Percentiles rank a stretch among this genome's conserved stretches.
Evolutionary conservation across 2,113 vertebrate species (phyloP).

Genomic region (Recurvirostra avosetta): DNA sequence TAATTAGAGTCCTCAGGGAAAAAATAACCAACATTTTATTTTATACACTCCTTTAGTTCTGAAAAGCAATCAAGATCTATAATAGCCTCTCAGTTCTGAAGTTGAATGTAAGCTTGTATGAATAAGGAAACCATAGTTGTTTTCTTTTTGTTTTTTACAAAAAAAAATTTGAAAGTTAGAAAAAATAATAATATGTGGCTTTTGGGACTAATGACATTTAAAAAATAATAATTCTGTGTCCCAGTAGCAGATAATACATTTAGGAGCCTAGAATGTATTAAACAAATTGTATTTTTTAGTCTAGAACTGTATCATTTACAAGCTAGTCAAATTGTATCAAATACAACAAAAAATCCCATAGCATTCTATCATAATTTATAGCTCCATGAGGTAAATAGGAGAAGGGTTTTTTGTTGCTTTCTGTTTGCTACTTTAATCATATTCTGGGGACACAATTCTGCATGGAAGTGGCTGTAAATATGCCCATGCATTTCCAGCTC

Average conservation of each 20-base stretch:
- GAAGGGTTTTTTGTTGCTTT: neutral
- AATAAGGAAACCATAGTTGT: neutral
- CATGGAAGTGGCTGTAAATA: neutral
- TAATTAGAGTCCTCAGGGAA: constrained; percentile 32
- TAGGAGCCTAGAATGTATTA: neutral
- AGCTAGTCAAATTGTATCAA: constrained; percentile 5
- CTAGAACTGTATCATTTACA: neutral
- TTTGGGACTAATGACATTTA: neutral
- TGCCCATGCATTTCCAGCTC: neutral
- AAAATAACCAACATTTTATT: constrained; percentile 29
- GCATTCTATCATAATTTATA: constrained; percentile 11
- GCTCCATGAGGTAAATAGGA: neutral
- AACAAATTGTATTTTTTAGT: neutral
- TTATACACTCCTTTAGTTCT: constrained; percentile 16
- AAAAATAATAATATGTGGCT: neutral
- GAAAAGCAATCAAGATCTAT: constrained; percentile 29
- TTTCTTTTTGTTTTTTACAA: neutral
- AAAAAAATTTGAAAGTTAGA: neutral
- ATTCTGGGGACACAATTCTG: neutral
- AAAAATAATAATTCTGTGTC: neutral
- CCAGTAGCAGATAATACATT: neutral
- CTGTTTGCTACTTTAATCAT: neutral
- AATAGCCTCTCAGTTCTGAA: constrained; percentile 25
- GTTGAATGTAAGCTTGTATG: neutral
- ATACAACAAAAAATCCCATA: neutral